Conservation (phyloP, 2,113 vertebrate species). For the Alosa alosa region DNA sequence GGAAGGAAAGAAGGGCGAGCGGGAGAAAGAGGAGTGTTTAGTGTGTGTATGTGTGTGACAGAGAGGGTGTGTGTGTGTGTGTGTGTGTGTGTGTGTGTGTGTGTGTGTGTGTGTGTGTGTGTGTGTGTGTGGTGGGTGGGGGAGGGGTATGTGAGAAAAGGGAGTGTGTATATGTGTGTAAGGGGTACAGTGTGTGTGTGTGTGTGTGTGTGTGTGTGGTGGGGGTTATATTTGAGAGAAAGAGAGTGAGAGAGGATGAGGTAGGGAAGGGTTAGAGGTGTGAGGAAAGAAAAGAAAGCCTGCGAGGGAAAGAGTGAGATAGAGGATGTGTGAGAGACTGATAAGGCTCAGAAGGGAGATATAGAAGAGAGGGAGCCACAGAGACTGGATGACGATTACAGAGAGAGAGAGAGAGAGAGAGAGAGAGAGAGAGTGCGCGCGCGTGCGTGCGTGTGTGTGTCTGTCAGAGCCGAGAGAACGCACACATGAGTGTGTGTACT, state of each 20-base stretch:
- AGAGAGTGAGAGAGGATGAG: not conserved
- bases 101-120: not conserved
- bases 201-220: not conserved
- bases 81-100: not conserved
- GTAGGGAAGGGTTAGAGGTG: not conserved
- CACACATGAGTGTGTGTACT: too few species aligned
- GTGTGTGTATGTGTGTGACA: not conserved
- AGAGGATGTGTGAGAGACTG: not conserved
- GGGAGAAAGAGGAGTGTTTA: not conserved
- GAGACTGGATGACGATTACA: not conserved
- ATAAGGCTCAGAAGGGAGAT: not conserved
- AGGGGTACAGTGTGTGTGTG: not conserved
- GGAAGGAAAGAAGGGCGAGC: not conserved
- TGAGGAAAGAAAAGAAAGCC: not conserved
- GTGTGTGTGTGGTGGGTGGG: not conserved
- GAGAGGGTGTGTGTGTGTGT: not conserved
- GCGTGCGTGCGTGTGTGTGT: not conserved
- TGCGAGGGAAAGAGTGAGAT: not conserved
- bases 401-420: not conserved
- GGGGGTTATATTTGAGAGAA: not conserved
- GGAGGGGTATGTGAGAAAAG: not conserved
- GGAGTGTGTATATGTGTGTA: not conserved
- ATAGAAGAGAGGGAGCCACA: not conserved
- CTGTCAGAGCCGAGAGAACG: not conserved
- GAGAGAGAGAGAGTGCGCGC: too few species aligned